These are phyloP conservation scores for Oithona nana DNA, from an alignment of 2,888 invertebrate genomes.

Conservation along the genomic window DNA sequence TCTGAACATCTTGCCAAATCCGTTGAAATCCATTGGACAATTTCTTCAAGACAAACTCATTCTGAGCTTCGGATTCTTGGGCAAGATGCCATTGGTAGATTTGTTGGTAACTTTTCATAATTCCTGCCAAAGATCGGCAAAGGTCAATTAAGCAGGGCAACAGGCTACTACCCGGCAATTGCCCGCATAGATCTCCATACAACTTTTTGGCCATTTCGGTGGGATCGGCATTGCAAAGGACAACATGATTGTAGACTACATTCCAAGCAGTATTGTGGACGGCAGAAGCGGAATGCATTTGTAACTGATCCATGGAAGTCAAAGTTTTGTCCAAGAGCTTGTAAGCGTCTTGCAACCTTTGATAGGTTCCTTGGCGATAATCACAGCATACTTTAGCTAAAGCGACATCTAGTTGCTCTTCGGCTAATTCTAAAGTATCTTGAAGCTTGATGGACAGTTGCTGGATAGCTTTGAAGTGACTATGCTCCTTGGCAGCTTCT, in stretches of 20 bases:
- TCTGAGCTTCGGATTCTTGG: constrained; percentile 34
- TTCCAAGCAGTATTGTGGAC: constrained; percentile 58
- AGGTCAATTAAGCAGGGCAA: constrained; percentile 59
- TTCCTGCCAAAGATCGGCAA: constrained; percentile 64
- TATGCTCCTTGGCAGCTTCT: constrained; percentile 59
- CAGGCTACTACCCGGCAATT: constrained; percentile 23
- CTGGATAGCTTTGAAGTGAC: constrained; percentile 75
- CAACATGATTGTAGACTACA: constrained; percentile 29
- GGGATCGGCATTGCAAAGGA: neutral
- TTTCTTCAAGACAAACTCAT: constrained; percentile 43
- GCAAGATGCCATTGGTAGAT: constrained; percentile 52
- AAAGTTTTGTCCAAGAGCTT: constrained; percentile 71
- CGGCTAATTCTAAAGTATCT: constrained; percentile 73
- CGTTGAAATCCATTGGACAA: constrained; percentile 63
- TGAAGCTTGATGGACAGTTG: constrained; percentile 67
- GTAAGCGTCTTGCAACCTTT: constrained; percentile 69
- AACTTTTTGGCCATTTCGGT: neutral
- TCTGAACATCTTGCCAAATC: constrained; percentile 85
- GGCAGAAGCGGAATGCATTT: constrained; percentile 83
- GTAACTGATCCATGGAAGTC: constrained; percentile 78
- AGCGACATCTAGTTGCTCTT: constrained; percentile 71
- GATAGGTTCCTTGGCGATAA: constrained; percentile 59
- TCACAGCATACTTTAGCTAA: constrained; percentile 47
- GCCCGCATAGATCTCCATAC: neutral
- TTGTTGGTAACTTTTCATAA: constrained; percentile 57